Conservation (phyloP, 2,888 invertebrate genomes). For the Agriopis leucophaearia region DNA sequence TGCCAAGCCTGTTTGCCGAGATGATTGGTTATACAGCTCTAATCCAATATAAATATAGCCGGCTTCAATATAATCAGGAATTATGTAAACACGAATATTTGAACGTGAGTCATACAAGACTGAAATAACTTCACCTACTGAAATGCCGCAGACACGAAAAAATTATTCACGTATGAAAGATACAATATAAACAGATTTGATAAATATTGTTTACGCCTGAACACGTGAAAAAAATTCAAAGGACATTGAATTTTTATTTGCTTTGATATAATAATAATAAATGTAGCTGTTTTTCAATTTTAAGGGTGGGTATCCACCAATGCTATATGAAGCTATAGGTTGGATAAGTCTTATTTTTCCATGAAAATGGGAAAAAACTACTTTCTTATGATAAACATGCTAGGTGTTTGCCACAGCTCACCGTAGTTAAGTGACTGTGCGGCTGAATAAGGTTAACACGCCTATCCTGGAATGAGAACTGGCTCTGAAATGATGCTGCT, state of each 20-base stretch:
- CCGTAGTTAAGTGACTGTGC: too few species aligned
- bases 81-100: slow-evolving; percentile 40
- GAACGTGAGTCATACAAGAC: slow-evolving; percentile 37
- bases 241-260: slow-evolving; percentile 38
- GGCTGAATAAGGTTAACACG: too few species aligned
- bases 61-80: slow-evolving; percentile 40
- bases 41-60: slow-evolving; percentile 48
- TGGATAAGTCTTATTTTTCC: too few species aligned
- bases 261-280: slow-evolving; percentile 29
- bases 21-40: slow-evolving; percentile 62
- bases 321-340: too few species aligned
- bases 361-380: too few species aligned
- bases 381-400: too few species aligned
- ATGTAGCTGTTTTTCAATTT: slow-evolving; percentile 21
- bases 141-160: slow-evolving; percentile 32
- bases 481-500: too few species aligned
- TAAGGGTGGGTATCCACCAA: too few species aligned
- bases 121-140: slow-evolving; percentile 34
- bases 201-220: slow-evolving; percentile 38
- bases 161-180: slow-evolving; percentile 35
- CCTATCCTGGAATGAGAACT: too few species aligned
- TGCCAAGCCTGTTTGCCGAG: slow-evolving; percentile 69
- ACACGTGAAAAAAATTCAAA: slow-evolving; percentile 43
- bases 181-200: slow-evolving; percentile 34
- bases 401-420: too few species aligned